Evolutionary conservation across 2,888 invertebrate genomes (phyloP), one percentile per base, ranked within the genome.

Genomic region (Oxyteleia sp.): DNA sequence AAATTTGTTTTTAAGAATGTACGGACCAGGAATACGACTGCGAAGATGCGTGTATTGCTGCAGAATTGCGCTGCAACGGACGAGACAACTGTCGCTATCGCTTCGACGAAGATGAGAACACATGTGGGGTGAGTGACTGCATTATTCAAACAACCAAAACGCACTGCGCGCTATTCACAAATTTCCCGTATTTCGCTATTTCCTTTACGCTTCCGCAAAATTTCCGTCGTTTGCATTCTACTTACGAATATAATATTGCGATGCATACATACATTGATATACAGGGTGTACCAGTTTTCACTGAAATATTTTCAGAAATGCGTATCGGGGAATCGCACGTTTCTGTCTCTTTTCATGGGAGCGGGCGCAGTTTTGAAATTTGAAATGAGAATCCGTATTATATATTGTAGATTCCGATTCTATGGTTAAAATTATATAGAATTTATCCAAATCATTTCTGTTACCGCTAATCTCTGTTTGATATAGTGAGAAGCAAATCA

Each of bases 31-130:
- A 98, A 88, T 97, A 96, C 90, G 96, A 98, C 93, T 98, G 98
- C 90, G 97, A 97, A 87, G 98, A 98, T 92, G 95, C 96, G 66
- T 99, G 99, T 94, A 98, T 99, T 84, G 95, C 95, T 32, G 86
- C 85, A 0, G 89, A 92, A 0, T 94, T 98, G 35, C 94, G 93
- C 72, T 99, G 99, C 92, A 97, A 98, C 92, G 91, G 94, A 0
- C 94, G 95, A 41, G 95, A 95, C 64, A 97, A 98, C 93, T 99
- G 98, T 93, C 95, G 97, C 85, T 96, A 97, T 87, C 95, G 96
- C 68, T 96, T 96, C 93, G 98, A 98, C 90, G 98, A 98, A 91
- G 95, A 95, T 80, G 95, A 95, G 64, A 66, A 86, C 20, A 78
- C 87, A 29, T 95, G 93, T 91, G 91, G 84, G 93, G 96, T 89